phyloP scores from a whole-genome alignment of 2,888 invertebrate genomes.

The Eutolmus rufibarbis region DNA sequence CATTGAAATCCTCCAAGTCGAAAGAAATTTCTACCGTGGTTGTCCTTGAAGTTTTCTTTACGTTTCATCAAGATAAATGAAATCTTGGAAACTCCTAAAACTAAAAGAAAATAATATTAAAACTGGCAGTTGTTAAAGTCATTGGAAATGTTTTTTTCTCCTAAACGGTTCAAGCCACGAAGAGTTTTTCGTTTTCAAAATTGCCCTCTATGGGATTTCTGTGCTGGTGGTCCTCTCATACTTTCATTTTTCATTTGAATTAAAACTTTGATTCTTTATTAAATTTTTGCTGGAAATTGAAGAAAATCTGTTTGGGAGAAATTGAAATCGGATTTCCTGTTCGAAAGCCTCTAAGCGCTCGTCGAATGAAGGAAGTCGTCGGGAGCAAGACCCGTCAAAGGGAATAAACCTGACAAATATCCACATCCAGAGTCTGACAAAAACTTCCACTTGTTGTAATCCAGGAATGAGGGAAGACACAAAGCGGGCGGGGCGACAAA shows the following conservation, averaged over 20 bases:
- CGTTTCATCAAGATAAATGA: background rate
- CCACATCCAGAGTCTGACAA: background rate
- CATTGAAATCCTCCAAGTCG: background rate
- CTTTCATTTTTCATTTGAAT: background rate
- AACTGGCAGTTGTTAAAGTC: background rate
- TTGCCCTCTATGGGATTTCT: background rate
- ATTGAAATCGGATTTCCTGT: background rate
- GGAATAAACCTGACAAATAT: constrained; percentile 19
- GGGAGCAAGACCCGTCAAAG: background rate
- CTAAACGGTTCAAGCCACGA: background rate
- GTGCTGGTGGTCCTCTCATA: background rate
- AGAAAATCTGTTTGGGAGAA: background rate
- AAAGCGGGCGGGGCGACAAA: background rate
- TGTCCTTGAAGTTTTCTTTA: too few species aligned
- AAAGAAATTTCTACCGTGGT: too few species aligned
- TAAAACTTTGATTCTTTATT: background rate
- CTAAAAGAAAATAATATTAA: background rate
- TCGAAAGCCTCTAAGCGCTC: background rate
- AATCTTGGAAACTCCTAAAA: background rate
- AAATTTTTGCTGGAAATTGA: background rate
- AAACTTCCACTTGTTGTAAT: constrained; percentile 26
- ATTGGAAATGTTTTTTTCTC: background rate
- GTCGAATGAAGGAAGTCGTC: background rate
- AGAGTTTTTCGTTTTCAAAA: background rate
- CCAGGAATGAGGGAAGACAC: background rate